Conservation (phyloP, 2,113 vertebrate species). For the Glaucomys volans region DNA sequence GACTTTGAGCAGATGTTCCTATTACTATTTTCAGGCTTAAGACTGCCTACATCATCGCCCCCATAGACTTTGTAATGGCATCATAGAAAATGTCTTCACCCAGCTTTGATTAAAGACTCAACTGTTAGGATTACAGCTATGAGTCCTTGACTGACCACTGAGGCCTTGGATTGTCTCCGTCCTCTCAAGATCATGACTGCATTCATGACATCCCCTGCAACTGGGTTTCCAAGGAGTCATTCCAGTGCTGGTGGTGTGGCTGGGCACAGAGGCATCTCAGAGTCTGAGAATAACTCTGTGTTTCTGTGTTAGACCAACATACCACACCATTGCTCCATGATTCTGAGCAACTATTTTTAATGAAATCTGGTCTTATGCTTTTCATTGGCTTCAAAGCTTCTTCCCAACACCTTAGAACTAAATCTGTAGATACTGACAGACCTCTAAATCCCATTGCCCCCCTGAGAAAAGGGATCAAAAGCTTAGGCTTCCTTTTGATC, state of each 20-base stretch:
- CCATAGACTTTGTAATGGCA: neutral
- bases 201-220: neutral
- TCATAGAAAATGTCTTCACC: neutral
- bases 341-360: neutral
- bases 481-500: slow-evolving; percentile 77
- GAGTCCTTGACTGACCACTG: neutral
- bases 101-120: neutral
- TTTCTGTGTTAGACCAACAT: rapidly evolving
- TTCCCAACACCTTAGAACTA: slow-evolving; percentile 21
- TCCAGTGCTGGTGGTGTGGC: neutral
- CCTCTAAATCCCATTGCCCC: slow-evolving; percentile 34
- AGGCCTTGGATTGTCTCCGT: neutral
- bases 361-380: slow-evolving; percentile 37
- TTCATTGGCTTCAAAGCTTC: slow-evolving; percentile 54
- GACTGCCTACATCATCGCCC: neutral
- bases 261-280: neutral
- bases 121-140: neutral
- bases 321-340: neutral
- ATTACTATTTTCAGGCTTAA: neutral
- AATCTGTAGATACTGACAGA: slow-evolving; percentile 13
- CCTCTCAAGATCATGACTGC: neutral
- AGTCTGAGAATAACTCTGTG: rapidly evolving
- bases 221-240: neutral
- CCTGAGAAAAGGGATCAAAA: slow-evolving; percentile 81
- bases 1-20: neutral